Evolutionary conservation across 2,797 vertebrate species (phyloP), one percentile per base, ranked within the genome.

Genomic region (Falco novaeseelandiae): DNA sequence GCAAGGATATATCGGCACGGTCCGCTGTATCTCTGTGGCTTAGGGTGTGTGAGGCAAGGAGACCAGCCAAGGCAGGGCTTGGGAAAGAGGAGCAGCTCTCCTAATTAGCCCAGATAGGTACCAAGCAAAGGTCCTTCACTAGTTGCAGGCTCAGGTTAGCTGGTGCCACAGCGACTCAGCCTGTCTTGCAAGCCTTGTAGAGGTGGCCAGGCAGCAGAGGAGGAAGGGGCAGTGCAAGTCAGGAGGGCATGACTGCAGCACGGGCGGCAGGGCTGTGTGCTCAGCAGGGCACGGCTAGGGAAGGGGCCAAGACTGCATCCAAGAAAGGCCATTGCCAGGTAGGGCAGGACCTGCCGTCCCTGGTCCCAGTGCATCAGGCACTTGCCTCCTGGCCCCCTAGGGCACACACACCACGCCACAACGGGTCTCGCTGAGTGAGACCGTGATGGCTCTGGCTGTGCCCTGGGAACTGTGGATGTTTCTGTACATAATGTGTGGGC

Each of bases 391-490:
- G 4, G 11, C 46, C 48, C 36, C 16, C 11, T 1, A 1, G 30
- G 40, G 8, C 8, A 2, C 1, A n/a, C 32, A 63, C 9, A 21
- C 15, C 20, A 4, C 1, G 2, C 74, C n/a, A 38, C 2, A 2
- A 12, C 1, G 3, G 16, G 44, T 8, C 21, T 66, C 5, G 0
- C n/a, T 17, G 51, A 59, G 77, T 3, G 72, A 67, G 66, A 38
- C 30, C 9, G 0, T 0, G 0, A 74, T 49, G 30, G 49, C 52
- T 83, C 58, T 14, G 8, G 62, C 65, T 1, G 0, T 21, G 14
- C 69, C 58, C 85, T 2, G 9, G 57, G 69, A 69, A 48, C 59
- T 26, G 42, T 44, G 65, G 40, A 40, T 69, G 25, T 54, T 79
- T 63, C 78, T 71, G 40, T 52, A 59, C 2, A 0, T 76, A 85